These are phyloP conservation scores for Musca vetustissima DNA, from an alignment of 1,140 invertebrate species.

Conservation along the genomic window DNA sequence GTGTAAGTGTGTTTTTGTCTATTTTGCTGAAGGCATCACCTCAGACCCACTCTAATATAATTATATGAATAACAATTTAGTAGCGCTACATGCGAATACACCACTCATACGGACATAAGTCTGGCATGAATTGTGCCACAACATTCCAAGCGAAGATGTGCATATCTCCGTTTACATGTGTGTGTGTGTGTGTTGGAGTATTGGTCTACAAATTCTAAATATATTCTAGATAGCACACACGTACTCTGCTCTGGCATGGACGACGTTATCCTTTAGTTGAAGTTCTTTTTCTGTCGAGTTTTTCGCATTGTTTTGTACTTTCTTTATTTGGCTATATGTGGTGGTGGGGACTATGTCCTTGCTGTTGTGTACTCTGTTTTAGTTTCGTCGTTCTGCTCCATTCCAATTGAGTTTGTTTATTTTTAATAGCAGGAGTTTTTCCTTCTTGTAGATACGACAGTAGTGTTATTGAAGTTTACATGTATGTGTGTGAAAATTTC, in stretches of 20 bases:
- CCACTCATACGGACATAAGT: background rate
- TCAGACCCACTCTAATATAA: no score
- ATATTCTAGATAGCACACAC: background rate
- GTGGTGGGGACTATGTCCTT: background rate
- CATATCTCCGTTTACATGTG: no score
- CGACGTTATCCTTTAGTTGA: slow-evolving; percentile 16
- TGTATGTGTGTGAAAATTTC: background rate
- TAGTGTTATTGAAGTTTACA: background rate
- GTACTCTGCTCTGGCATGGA: no score
- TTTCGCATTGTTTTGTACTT: background rate
- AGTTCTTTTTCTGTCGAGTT: slow-evolving; percentile 2
- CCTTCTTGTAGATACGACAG: no score
- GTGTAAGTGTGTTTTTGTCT: no score
- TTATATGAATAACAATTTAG: no score
- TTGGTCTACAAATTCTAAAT: slow-evolving; percentile 2
- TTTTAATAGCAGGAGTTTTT: no score
- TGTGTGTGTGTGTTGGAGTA: background rate
- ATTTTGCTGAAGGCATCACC: no score
- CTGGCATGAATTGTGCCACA: slow-evolving; percentile 3
- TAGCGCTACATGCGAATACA: no score
- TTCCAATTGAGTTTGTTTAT: no score
- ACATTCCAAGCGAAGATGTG: background rate
- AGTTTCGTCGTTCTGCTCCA: background rate
- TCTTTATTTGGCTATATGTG: background rate
- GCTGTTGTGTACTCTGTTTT: background rate